Evolutionary conservation across 2,888 invertebrate species (phyloP).

Genomic region (Noctua pronuba): DNA sequence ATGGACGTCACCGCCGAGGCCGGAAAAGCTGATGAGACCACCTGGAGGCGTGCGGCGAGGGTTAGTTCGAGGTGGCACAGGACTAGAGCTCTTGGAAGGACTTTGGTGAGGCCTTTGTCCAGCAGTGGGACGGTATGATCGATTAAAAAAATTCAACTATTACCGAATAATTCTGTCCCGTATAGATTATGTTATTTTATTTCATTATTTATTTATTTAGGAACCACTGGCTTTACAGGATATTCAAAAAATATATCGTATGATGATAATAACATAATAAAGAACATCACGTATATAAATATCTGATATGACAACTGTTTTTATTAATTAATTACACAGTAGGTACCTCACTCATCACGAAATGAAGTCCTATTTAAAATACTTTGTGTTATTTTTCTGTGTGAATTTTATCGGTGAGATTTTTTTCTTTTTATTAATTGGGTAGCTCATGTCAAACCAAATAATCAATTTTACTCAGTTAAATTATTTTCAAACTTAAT

Average conservation of each 20-base stretch:
- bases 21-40: neutral
- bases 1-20: too few relatives aligned
- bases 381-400: neutral
- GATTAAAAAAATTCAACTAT: neutral
- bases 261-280: neutral
- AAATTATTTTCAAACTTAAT: neutral
- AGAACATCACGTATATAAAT: neutral
- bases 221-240: constrained; percentile 9
- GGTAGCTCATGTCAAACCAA: neutral
- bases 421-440: neutral
- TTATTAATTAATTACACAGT: neutral
- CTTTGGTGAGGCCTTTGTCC: too few relatives aligned
- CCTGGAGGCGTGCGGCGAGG: neutral
- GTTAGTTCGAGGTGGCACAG: neutral
- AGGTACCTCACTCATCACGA: neutral
- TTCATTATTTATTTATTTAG: neutral
- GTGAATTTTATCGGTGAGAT: constrained; percentile 5
- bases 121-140: neutral
- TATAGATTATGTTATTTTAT: too few relatives aligned
- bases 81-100: too few relatives aligned
- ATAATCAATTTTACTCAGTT: neutral
- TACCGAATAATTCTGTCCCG: neutral
- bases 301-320: neutral
- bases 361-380: neutral
- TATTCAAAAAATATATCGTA: neutral